Percentiles rank a stretch among this genome's conserved stretches.
phyloP scores from a whole-genome alignment of 2,797 vertebrate genomes.

The Peromyscus eremicus region DNA sequence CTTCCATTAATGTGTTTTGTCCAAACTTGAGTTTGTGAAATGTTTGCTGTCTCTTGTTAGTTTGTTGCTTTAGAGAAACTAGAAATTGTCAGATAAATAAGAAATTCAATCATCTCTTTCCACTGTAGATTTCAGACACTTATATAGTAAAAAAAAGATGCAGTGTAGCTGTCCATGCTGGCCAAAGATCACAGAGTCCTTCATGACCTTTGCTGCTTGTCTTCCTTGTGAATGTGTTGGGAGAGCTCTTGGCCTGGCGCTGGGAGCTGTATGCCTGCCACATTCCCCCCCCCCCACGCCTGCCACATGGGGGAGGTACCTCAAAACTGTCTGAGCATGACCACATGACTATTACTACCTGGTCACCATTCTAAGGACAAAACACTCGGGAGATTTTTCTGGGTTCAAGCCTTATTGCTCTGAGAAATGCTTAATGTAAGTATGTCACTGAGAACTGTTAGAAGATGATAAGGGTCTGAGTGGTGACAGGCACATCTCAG shows the following conservation, averaged over 20 bases:
- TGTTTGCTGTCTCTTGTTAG: background rate
- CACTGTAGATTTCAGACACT: background rate
- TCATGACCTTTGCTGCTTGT: background rate
- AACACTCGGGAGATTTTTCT: background rate
- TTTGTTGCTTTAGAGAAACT: constrained; percentile 21
- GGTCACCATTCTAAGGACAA: background rate
- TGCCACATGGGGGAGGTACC: too few species aligned
- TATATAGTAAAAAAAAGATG: background rate
- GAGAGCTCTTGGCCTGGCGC: background rate
- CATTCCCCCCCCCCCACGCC: rapidly evolving
- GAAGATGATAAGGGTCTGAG: background rate
- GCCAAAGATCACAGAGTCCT: background rate
- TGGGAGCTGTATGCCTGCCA: background rate
- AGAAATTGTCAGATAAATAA: background rate
- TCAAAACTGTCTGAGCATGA: background rate
- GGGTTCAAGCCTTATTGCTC: background rate
- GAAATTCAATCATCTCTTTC: background rate
- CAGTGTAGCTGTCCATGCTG: background rate
- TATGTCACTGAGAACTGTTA: background rate
- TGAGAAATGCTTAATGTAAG: background rate
- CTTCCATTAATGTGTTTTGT: background rate
- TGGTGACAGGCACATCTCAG: background rate
- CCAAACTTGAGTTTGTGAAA: background rate
- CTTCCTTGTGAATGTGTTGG: background rate
- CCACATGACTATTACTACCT: background rate